Conservation (phyloP, 2,113 vertebrate species). For the Delphinus delphis region DNA sequence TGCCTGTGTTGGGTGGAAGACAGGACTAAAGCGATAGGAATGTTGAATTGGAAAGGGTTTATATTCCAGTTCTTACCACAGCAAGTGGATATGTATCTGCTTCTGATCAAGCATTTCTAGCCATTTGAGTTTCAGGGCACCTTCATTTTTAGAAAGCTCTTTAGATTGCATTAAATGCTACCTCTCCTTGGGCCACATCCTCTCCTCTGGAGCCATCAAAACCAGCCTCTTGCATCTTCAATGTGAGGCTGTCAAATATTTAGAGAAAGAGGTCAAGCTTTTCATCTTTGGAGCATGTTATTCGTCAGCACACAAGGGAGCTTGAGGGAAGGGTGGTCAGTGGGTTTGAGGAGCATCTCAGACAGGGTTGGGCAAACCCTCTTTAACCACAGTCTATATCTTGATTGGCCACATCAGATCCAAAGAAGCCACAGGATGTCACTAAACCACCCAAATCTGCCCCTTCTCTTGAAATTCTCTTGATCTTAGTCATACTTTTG, state of each 20-base stretch:
- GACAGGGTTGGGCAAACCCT: neutral
- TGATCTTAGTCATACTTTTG: neutral
- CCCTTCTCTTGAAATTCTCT: constrained; percentile 37
- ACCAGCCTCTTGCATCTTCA: neutral
- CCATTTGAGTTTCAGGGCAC: neutral
- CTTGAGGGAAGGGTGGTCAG: neutral
- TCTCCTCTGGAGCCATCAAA: neutral
- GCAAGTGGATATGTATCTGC: neutral
- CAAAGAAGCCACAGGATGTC: neutral
- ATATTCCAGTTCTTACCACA: neutral
- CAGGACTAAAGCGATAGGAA: constrained; percentile 21
- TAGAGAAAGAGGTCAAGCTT: neutral
- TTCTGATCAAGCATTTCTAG: neutral
- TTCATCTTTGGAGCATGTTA: neutral
- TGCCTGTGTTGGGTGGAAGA: constrained; percentile 8
- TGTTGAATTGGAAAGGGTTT: constrained; percentile 36
- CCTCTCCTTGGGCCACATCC: neutral
- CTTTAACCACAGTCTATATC: neutral
- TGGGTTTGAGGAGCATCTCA: neutral
- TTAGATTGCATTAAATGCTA: neutral
- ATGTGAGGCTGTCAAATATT: neutral
- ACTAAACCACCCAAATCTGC: neutral
- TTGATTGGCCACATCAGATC: neutral
- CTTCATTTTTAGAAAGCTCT: constrained; percentile 5
- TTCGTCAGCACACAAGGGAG: neutral